phyloP scores from a whole-genome alignment of 2,113 vertebrate species.

The Myocastor coypus region DNA sequence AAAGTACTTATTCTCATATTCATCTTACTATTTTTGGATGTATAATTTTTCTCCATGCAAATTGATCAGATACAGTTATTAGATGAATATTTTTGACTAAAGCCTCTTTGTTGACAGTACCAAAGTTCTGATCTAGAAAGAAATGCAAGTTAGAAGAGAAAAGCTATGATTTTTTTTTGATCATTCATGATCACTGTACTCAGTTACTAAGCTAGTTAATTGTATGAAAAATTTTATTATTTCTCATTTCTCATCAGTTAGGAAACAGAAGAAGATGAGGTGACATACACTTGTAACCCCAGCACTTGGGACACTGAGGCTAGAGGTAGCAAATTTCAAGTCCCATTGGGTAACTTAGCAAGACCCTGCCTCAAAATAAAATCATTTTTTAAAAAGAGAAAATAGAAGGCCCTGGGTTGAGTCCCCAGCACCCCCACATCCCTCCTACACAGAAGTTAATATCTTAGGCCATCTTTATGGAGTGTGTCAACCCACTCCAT shows the following conservation, averaged over 20 bases:
- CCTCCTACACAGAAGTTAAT: neutral
- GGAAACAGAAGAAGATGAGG: neutral
- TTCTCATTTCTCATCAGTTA: neutral
- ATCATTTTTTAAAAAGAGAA: neutral
- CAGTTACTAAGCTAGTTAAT: slow-evolving; percentile 26
- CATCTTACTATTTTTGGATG: slow-evolving; percentile 3
- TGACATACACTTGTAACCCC: neutral
- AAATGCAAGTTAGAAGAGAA: neutral
- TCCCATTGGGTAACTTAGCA: neutral
- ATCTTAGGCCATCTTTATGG: neutral
- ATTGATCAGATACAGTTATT: neutral
- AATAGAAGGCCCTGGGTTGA: neutral
- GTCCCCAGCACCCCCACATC: neutral
- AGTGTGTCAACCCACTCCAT: neutral
- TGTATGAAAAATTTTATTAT: slow-evolving; percentile 15
- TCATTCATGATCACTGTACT: neutral
- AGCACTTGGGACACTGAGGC: neutral
- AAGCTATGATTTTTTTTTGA: slow-evolving; percentile 13
- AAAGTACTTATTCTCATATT: neutral
- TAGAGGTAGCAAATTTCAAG: neutral
- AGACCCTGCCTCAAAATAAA: neutral
- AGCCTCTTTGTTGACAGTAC: neutral
- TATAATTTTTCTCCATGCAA: neutral
- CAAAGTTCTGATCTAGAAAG: neutral
- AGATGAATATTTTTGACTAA: neutral